Percentiles rank a stretch among this genome's conserved stretches.
Evolutionary conservation across 2,888 invertebrate genomes (phyloP).

Genomic region (Drosophila fulvimacula): DNA sequence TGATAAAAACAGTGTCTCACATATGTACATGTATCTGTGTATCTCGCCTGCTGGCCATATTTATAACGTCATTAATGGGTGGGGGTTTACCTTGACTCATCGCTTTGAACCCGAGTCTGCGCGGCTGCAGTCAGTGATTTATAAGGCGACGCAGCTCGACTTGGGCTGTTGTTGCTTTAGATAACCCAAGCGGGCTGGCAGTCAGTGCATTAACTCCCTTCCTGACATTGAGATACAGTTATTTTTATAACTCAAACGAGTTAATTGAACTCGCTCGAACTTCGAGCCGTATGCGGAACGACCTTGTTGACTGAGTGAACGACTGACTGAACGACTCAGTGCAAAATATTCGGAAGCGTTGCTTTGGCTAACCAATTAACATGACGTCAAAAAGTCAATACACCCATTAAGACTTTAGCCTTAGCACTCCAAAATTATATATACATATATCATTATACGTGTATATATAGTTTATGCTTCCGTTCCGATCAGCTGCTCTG

Average conservation of each 20-base stretch:
- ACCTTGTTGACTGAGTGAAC: constrained; percentile 65
- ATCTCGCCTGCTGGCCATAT: background rate
- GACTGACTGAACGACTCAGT: constrained; percentile 34
- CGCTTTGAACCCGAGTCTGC: constrained; percentile 47
- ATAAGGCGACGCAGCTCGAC: constrained; percentile 26
- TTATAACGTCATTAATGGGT: background rate
- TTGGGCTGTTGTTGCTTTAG: constrained; percentile 46
- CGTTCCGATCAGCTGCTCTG: constrained; percentile 22
- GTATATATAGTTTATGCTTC: constrained; percentile 25
- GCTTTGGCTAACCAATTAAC: constrained; percentile 45
- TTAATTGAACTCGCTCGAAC: constrained; percentile 73
- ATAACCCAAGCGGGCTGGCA: constrained; percentile 32
- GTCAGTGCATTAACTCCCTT: constrained; percentile 72
- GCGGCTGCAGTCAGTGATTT: constrained; percentile 19
- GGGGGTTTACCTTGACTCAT: constrained; percentile 67
- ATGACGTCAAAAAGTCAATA: constrained; percentile 71
- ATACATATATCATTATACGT: background rate
- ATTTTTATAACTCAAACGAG: constrained; percentile 53
- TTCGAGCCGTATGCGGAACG: constrained; percentile 63
- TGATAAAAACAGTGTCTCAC: background rate
- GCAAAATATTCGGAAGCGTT: constrained; percentile 58
- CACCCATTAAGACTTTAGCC: constrained; percentile 48
- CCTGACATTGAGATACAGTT: constrained; percentile 76
- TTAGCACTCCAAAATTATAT: constrained; percentile 13
- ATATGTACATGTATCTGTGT: no score